A percentile compares a stretch with the other conserved stretches of the same genome.
phyloP scores from a whole-genome alignment of 2,797 vertebrate species.

The Anguilla obscura region DNA sequence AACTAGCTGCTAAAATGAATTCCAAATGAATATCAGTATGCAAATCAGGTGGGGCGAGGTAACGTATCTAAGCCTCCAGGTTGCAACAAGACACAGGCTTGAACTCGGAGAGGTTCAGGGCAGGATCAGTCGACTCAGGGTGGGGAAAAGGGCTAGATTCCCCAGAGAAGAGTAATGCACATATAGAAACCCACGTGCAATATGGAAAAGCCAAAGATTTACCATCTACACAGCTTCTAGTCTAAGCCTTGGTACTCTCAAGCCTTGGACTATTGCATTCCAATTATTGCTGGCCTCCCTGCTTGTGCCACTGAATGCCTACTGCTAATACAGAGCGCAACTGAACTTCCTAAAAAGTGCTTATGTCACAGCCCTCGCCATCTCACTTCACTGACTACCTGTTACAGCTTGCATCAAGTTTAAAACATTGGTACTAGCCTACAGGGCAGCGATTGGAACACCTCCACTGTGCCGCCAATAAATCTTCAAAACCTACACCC shows the following conservation, averaged over 20 bases:
- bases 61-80: neutral
- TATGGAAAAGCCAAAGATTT: too few relatives aligned
- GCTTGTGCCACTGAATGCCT: neutral
- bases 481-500: slow-evolving; percentile 2
- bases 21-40: neutral
- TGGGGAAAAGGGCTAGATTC: too few relatives aligned
- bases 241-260: too few relatives aligned
- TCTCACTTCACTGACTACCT: neutral
- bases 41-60: neutral
- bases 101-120: too few relatives aligned
- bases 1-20: neutral
- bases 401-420: neutral
- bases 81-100: too few relatives aligned
- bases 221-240: too few relatives aligned
- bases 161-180: too few relatives aligned
- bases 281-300: neutral
- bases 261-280: neutral
- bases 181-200: too few relatives aligned
- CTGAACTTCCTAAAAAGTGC: neutral
- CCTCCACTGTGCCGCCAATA: neutral
- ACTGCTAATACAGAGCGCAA: neutral
- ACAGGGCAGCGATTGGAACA: slow-evolving; percentile 8
- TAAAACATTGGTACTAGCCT: slow-evolving; percentile 5
- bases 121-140: too few relatives aligned
- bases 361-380: neutral